Conservation (phyloP, 37 sponge, comb jelly and placozoan genomes). For the Corticium candelabrum region DNA sequence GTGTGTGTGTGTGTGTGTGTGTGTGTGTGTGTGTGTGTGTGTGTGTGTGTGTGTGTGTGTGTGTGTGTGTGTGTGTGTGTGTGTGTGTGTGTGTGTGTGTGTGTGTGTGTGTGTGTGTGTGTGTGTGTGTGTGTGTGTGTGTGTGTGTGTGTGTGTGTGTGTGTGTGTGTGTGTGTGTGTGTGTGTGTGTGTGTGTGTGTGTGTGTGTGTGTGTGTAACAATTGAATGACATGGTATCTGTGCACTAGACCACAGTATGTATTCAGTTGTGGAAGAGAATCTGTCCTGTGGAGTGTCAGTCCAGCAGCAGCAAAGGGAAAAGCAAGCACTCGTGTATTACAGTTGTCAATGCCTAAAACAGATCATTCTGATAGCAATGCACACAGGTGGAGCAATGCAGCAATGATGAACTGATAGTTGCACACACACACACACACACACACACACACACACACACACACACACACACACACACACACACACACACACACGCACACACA, state of each 20-base stretch:
- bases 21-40: not conserved
- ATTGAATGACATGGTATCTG: not conserved
- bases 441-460: conserved; percentile 5
- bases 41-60: not conserved
- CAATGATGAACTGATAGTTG: too few relatives aligned
- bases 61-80: not conserved
- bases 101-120: conserved; percentile 9
- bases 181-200: not conserved
- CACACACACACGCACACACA: conserved; percentile 1
- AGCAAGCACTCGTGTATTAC: not conserved
- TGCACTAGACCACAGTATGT: not conserved
- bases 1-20: conserved; percentile 8
- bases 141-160: not conserved
- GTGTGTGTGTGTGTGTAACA: not conserved
- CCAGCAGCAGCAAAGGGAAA: not conserved
- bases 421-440: conserved; percentile 5
- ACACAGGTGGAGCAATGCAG: too few relatives aligned
- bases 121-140: not conserved
- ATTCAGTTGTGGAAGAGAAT: conserved; percentile 25
- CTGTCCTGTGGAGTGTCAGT: conserved; percentile 6
- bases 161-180: not conserved
- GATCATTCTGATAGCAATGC: not conserved
- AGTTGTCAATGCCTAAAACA: conserved; percentile 18
- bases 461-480: conserved; percentile 5
- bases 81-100: not conserved